A percentile compares a stretch with the other conserved stretches of the same genome.
These are phyloP conservation scores for Pseudonaja textilis DNA, from an alignment of 2,113 vertebrate species.

Conservation along the genomic window DNA sequence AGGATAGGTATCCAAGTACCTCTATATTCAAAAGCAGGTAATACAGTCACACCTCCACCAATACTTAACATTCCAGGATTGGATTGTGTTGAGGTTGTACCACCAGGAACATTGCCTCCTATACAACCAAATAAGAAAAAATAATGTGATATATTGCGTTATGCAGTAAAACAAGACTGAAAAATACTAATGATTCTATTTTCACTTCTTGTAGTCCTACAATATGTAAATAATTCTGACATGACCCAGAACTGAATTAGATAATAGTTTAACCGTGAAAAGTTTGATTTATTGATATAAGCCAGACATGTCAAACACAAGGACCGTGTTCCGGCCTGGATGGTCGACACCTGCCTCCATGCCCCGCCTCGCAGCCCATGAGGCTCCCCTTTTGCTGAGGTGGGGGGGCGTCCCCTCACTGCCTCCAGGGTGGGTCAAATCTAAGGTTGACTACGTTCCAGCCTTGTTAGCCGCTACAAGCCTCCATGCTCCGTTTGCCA, in stretches of 20 bases:
- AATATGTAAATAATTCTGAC: not conserved
- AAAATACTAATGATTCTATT: not conserved
- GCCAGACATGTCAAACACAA: too few species aligned
- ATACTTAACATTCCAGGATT: conserved; percentile 78
- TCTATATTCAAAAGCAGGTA: conserved; percentile 97
- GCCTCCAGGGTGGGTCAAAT: too few species aligned
- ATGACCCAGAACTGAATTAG: not conserved
- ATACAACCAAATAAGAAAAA: conserved; percentile 24
- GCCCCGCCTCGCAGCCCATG: too few species aligned
- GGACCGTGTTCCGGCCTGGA: too few species aligned
- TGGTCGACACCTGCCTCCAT: too few species aligned
- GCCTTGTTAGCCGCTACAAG: too few species aligned
- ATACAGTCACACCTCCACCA: conserved; percentile 79
- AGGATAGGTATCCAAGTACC: conserved; percentile 98
- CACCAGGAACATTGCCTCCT: conserved; percentile 74
- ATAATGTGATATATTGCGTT: not conserved
- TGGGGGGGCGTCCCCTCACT: too few species aligned
- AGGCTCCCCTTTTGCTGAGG: too few species aligned
- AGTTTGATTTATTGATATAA: not conserved
- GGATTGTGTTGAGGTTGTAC: conserved; percentile 74
- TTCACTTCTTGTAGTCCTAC: not conserved
- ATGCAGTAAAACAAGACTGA: not conserved
- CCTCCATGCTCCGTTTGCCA: too few species aligned
- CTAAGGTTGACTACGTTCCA: too few species aligned
- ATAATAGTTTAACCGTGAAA: not conserved